phyloP scores from a whole-genome alignment of 1,140 invertebrate species.

The Apocrypta bakeri region DNA sequence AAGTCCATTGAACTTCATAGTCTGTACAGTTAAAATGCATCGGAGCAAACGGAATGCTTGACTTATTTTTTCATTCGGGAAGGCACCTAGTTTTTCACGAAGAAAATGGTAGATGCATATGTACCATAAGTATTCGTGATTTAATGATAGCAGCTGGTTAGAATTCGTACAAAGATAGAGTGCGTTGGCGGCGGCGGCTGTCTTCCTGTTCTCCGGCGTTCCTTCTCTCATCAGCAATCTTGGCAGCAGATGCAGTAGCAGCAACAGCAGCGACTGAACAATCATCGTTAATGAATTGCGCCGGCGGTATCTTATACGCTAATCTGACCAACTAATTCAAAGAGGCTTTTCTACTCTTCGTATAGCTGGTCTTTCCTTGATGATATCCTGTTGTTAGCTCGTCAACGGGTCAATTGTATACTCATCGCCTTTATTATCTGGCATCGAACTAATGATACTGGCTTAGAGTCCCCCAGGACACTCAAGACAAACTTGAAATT shows the following conservation, averaged over 20 bases:
- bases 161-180: neutral
- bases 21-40: neutral
- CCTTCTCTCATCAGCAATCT: neutral
- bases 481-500: too few relatives aligned
- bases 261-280: conserved; percentile 46
- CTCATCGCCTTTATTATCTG: neutral
- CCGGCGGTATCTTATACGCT: conserved; percentile 54
- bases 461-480: too few relatives aligned
- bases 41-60: too few relatives aligned
- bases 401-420: neutral
- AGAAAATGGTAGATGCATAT: too few relatives aligned
- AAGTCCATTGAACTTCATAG: neutral
- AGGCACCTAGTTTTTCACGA: too few relatives aligned
- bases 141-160: too few relatives aligned
- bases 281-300: conserved; percentile 67
- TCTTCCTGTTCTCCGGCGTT: neutral
- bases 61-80: too few relatives aligned
- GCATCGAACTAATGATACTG: neutral
- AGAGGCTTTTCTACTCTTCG: neutral
- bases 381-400: neutral
- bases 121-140: too few relatives aligned
- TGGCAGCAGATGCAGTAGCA: too few relatives aligned
- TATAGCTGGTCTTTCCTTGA: neutral
- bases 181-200: neutral
- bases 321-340: conserved; percentile 59